Conservation (phyloP, 2,888 invertebrate genomes). For the Tribolium freemani region DNA sequence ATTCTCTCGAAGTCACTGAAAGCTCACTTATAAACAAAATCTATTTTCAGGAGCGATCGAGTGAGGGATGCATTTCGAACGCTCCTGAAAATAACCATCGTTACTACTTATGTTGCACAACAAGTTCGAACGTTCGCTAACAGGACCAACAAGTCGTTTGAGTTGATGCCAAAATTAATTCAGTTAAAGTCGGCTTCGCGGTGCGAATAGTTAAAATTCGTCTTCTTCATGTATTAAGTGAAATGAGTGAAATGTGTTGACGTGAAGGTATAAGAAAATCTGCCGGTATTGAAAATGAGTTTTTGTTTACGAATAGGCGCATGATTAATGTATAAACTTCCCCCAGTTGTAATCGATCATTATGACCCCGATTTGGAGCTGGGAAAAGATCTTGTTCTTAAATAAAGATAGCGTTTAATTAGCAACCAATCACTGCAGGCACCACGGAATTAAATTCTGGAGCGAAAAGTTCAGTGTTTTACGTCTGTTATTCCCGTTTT, state of each 20-base stretch:
- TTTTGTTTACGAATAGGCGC: conserved; percentile 21
- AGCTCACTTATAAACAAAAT: conserved; percentile 27
- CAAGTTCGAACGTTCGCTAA: conserved; percentile 38
- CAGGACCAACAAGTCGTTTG: conserved; percentile 42
- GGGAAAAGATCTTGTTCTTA: conserved; percentile 9
- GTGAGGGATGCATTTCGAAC: conserved; percentile 41
- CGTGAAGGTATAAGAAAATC: conserved; percentile 7
- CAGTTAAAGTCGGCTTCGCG: conserved; percentile 32
- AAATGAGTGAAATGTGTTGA: conserved; percentile 7
- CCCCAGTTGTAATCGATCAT: conserved; percentile 13
- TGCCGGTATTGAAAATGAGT: conserved; percentile 18
- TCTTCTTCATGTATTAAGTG: conserved; percentile 3
- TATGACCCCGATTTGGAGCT: not conserved
- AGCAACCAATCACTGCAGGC: not conserved
- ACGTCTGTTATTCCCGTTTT: conserved; percentile 14
- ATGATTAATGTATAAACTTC: conserved; percentile 26
- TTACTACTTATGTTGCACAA: conserved; percentile 42
- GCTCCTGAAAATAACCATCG: conserved; percentile 41
- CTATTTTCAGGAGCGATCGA: conserved; percentile 39
- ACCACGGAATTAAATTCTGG: not conserved
- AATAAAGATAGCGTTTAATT: not conserved
- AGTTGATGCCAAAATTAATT: conserved; percentile 44
- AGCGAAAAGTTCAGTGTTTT: not conserved
- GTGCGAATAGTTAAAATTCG: conserved; percentile 14
- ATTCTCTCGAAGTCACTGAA: conserved; percentile 10